Percentiles rank a stretch among this genome's conserved stretches.
phyloP scores from a whole-genome alignment of 2,113 vertebrate species.

The Hippocampus barbouri region DNA sequence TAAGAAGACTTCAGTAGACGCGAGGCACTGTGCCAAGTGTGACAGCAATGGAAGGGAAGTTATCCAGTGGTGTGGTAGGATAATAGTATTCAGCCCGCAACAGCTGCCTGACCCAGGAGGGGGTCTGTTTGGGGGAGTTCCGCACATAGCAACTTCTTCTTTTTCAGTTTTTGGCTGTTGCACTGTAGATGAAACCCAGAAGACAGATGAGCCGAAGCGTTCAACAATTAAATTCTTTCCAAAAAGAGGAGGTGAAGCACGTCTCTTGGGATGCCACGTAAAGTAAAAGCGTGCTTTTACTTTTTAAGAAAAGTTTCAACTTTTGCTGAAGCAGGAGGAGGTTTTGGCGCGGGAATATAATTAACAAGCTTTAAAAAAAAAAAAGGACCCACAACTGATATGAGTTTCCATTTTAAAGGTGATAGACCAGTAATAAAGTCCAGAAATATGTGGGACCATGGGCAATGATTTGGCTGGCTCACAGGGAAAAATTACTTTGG shows the following conservation, averaged over 20 bases:
- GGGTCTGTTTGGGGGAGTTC: not conserved
- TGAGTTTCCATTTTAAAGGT: not conserved
- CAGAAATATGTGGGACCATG: not conserved
- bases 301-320: not conserved
- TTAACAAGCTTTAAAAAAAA: not conserved
- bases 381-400: not conserved
- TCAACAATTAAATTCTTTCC: conserved; percentile 1
- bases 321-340: not conserved
- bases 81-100: not conserved
- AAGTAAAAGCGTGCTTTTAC: not conserved
- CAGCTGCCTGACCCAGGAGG: not conserved
- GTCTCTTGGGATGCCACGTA: not conserved
- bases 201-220: conserved; percentile 3
- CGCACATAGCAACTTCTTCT: not conserved
- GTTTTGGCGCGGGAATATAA: not conserved
- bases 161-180: not conserved
- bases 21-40: not conserved
- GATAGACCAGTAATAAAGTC: not conserved
- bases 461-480: not conserved
- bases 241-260: conserved; percentile 1
- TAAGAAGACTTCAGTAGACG: not conserved
- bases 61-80: not conserved
- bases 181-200: not conserved
- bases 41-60: conserved; percentile 5
- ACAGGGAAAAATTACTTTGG: not conserved